Conservation (phyloP, 2,797 vertebrate genomes). For the Pangasius sanitwongsei region DNA sequence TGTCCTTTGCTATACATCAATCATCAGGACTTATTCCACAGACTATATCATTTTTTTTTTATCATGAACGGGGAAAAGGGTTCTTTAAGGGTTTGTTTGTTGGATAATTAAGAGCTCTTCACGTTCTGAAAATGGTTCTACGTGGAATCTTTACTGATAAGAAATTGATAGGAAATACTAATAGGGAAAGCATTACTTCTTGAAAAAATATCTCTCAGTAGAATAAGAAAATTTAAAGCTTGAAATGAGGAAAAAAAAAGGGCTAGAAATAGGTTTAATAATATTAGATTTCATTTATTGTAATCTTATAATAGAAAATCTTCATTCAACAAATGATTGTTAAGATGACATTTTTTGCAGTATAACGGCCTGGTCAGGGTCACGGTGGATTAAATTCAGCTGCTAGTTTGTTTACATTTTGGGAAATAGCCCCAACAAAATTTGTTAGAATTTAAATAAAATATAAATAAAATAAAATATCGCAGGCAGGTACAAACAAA, state of each 20-base stretch:
- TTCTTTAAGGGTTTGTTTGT: neutral
- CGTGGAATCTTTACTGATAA: neutral
- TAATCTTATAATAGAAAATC: neutral
- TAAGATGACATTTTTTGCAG: neutral
- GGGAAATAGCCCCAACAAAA: no score
- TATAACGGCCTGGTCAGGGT: neutral
- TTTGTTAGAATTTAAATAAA: no score
- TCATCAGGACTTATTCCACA: constrained; percentile 20
- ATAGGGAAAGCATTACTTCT: neutral
- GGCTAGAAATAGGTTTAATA: neutral
- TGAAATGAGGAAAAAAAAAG: neutral
- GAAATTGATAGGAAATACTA: neutral
- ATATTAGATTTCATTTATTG: neutral
- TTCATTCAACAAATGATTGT: neutral
- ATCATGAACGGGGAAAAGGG: neutral
- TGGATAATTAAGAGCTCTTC: neutral
- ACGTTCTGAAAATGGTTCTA: neutral
- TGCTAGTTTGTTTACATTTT: neutral
- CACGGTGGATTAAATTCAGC: neutral
- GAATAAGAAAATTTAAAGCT: neutral
- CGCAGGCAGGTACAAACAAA: no score
- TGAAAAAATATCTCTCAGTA: neutral
- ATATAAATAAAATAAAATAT: no score
- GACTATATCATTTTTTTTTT: neutral
- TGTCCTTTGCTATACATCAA: constrained; percentile 26